Evolutionary conservation across 2,797 vertebrate genomes (phyloP).

Genomic region (Lemur catta): DNA sequence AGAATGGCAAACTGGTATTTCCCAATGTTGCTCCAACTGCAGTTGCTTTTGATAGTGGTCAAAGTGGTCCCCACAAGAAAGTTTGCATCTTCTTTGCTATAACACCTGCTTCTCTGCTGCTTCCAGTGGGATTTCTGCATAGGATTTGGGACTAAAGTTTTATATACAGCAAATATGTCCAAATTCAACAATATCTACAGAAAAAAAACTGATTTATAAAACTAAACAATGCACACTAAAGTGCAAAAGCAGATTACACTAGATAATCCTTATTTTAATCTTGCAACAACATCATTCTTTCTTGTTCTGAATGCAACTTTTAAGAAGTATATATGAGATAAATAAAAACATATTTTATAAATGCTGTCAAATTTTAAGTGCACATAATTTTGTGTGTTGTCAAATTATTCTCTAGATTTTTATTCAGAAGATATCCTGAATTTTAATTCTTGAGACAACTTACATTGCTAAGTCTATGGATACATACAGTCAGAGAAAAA

Average conservation of each 20-base stretch:
- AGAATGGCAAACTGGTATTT: not conserved
- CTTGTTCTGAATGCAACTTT: not conserved
- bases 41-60: not conserved
- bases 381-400: not conserved
- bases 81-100: not conserved
- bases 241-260: not conserved
- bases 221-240: not conserved
- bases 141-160: not conserved
- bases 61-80: too few relatives aligned
- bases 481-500: not conserved
- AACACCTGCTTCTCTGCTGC: not conserved
- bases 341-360: not conserved
- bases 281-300: not conserved
- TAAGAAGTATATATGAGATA: not conserved
- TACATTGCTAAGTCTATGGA: not conserved
- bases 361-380: not conserved
- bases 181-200: not conserved
- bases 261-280: not conserved
- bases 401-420: not conserved
- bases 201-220: not conserved
- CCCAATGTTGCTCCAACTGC: not conserved
- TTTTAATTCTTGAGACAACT: not conserved
- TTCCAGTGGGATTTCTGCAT: not conserved
- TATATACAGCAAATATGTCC: not conserved
- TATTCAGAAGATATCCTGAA: not conserved